Percentiles rank a stretch among this genome's conserved stretches.
These are phyloP conservation scores for Drosophila littoralis DNA, from an alignment of 1,140 invertebrate species.

Conservation along the genomic window DNA sequence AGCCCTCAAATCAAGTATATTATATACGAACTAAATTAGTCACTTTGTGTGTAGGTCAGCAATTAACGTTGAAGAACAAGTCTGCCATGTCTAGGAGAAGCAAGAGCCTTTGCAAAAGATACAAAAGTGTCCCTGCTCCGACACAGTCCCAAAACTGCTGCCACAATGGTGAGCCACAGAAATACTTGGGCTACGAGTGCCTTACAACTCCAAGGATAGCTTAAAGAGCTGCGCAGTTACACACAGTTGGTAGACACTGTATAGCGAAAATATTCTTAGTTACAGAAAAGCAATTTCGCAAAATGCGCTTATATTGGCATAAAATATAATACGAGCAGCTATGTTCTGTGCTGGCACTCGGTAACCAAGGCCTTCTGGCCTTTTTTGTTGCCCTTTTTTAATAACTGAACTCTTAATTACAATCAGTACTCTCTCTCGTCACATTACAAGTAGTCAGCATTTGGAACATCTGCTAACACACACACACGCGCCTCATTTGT, in stretches of 20 bases:
- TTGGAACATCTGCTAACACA: conserved; percentile 27
- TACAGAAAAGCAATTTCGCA: conserved; percentile 61
- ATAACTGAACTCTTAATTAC: conserved; percentile 37
- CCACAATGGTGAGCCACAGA: conserved; percentile 20
- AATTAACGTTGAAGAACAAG: conserved; percentile 58
- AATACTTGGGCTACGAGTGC: not conserved
- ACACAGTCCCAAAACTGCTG: not conserved
- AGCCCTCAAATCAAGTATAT: conserved; percentile 20
- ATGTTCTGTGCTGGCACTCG: not conserved
- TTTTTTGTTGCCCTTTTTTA: conserved; percentile 2
- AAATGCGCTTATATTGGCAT: conserved; percentile 72
- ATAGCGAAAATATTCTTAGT: conserved; percentile 7
- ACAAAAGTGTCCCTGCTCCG: not conserved
- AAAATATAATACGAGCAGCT: conserved; percentile 60
- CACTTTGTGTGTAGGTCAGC: conserved; percentile 73
- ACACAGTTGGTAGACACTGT: not conserved
- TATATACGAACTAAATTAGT: conserved; percentile 53
- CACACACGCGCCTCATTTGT: conserved; percentile 2
- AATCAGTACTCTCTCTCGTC: conserved; percentile 14
- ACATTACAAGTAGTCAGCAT: conserved; percentile 15
- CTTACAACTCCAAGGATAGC: conserved; percentile 17
- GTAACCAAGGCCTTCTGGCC: not conserved
- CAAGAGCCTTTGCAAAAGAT: conserved; percentile 22
- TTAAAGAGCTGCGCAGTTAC: not conserved
- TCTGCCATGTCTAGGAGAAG: conserved; percentile 28